Evolutionary conservation across 2,113 vertebrate genomes (phyloP), one percentile per base, ranked within the genome.

Genomic region (Sander vitreus): DNA sequence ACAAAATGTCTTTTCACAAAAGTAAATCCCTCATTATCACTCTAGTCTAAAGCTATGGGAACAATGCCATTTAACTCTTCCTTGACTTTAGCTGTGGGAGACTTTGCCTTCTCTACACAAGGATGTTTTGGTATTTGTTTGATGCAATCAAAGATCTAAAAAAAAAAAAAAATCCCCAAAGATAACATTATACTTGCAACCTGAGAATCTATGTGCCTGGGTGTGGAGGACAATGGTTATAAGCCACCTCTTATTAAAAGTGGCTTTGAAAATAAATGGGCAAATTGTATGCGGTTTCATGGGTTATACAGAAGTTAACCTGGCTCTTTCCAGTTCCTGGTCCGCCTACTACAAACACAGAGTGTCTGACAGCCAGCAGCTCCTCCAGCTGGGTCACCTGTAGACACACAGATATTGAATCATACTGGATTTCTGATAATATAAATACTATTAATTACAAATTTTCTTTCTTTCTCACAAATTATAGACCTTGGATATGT

Each of bases 321-420:
- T 95, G 94, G 81, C 91, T 96, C 88, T 96, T 96, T 64, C 94
- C 93, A 33, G 93, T 95, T 78, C 95, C 93, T 77, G 94, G 92
- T 80, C 95, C 96, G n/a, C 95, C 95, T 14, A 93, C 93, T 0
- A 95, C 87, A 92, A 96, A 96, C 59, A 95, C 74, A 27, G 96
- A 96, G 82, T 95, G 94, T 51, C 92, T 92, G 68, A 96, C 93
- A 72, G 91, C 83, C 81, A 95, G 77, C 36, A 96, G 91, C 78
- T 95, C 94, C 86, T 96, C 94, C 51, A 96, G 84, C 81, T 96
- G 94, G 5, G 93, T 95, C 76, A 96, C 95, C 90, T 96, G 62
- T 3, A 73, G 25, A 65, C 63, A 86, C 66, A 64, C 18, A 71
- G 43, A 76, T 15, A 50, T 7, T 4, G 2, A 13, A n/a, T 55